Evolutionary conservation across 2,888 invertebrate species (phyloP).

Genomic region (Drymonia ruficornis): DNA sequence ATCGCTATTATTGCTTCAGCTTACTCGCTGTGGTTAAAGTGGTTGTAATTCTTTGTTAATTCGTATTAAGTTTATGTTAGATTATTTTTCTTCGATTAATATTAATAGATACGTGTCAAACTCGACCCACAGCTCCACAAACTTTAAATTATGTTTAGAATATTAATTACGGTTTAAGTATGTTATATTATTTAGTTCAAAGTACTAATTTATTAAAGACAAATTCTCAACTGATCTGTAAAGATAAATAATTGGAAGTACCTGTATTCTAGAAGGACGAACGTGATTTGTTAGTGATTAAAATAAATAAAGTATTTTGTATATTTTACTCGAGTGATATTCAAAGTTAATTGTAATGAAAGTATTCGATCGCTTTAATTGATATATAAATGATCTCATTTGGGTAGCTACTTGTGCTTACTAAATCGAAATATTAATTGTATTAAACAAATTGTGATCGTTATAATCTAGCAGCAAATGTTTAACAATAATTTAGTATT

Average conservation of each 20-base stretch:
- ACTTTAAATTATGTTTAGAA: constrained; percentile 29
- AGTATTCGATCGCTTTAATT: constrained; percentile 30
- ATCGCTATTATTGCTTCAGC: constrained; percentile 75
- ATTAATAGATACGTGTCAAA: constrained; percentile 21
- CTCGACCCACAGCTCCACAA: constrained; percentile 11
- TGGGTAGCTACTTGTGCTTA: constrained; percentile 42
- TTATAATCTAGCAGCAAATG: constrained; percentile 43
- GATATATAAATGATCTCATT: constrained; percentile 55
- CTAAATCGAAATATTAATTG: constrained; percentile 37
- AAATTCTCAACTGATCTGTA: not conserved
- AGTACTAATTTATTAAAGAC: constrained; percentile 12
- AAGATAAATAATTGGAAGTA: constrained; percentile 14
- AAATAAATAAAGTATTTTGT: constrained; percentile 48
- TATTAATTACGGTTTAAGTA: constrained; percentile 28
- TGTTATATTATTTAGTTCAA: constrained; percentile 12
- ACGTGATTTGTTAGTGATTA: constrained; percentile 40
- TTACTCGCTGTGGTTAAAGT: constrained; percentile 69
- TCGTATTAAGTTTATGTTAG: constrained; percentile 34
- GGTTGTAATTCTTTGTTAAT: constrained; percentile 43
- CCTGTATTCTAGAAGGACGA: constrained; percentile 33
- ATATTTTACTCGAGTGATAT: constrained; percentile 51
- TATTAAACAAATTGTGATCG: constrained; percentile 47
- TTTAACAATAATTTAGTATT: constrained; percentile 42
- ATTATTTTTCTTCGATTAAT: constrained; percentile 29
- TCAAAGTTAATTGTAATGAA: constrained; percentile 41